Base-by-base conservation (phyloP, 2,888 invertebrate genomes). In the Drosophila siamana region DNA sequence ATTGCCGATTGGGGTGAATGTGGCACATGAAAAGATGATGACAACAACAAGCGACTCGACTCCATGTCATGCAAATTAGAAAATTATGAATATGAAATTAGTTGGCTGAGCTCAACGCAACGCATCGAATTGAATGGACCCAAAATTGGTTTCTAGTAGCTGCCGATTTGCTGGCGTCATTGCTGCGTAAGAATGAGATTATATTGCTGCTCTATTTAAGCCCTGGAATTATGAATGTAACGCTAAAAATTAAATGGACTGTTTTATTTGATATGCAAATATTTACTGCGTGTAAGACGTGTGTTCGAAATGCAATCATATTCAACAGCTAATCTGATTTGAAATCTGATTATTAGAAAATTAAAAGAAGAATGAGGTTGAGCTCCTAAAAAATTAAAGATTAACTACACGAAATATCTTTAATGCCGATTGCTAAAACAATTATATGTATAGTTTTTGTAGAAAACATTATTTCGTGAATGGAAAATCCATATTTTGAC, bases 21-120 rank as follows among this genome's bases (percentile, higher is more conserved):
- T n/a, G 60, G 16, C 19, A 51, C 47, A 43, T 36, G 59, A 44
- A n/a, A 55, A 51, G 54, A 60, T 43, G 59, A 54, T 28, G 62
- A 22, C 16, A 60, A 40, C 55, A n/a, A n/a, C n/a, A n/a, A n/a
- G n/a, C 8, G 59, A 51, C 46, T 15, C 36, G 63, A 76, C 67
- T 69, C 65, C 65, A 40, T 55, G 48, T 62, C 56, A 82, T 80
- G 80, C 80, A 83, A 83, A 86, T 85, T 85, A 69, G 44, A 55
- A 69, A 85, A 69, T 69, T 83, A 86, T 86, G 86, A 86, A 83
- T 83, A 83, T 65, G 50, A 75, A 77, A 85, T 85, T 79, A 77
- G 70, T 22, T 38, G 33, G 30, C 56, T 24, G 50, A 51, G 15
- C 33, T 55, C 54, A 28, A 51, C 19, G 61, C 41, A 63, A 48